Base-by-base conservation (phyloP, 2,888 invertebrate species). In the Azorinus chamasolen region DNA sequence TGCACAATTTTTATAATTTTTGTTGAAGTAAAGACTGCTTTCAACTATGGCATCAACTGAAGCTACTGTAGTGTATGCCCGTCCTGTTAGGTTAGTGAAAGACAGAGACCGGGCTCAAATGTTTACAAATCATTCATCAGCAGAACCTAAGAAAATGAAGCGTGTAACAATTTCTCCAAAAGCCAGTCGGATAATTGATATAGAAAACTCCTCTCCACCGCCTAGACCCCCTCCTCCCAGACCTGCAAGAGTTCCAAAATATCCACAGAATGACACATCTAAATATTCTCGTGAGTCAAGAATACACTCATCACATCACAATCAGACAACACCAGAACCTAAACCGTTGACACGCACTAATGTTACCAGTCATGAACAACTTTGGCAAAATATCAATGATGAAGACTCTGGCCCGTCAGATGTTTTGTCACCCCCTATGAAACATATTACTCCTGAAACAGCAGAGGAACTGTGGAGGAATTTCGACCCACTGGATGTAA, bases 261-360 rank as follows among this genome's bases (percentile, higher is more conserved):
- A 32, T 32, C 32, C 32, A 32, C 32, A 32, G 5, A 32, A 32
- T 32, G 32, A 32, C 10, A 32, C 10, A 6, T 10, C 32, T 32
- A 32, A 32, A 32, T 10, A 4, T 32, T 4, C 10, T 6, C 32
- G 10, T 32, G 32, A 32, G 10, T 6, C 32, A 32, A 32, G 32
- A 32, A 4, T 10, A 32, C 32, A 32, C 32, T 6, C 59, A 16
- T 39, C 61, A 14, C 53, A 46, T 27, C 57, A 51, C 6, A 25
- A 32, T 46, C 22, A 50, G 14, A n/a, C 45, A 6, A 63, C 75
- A 10, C 57, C 72, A 8, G 79, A 79, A 55, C 73, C 82, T 2
- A 85, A 87, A 46, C 87, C 87, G 32, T 63, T 88, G 53, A 87
- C 88, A 48, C 78, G 84, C 43, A 79, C 76, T 14, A 86, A 87